These are phyloP conservation scores for Saguinus imperator DNA, from an alignment of 2,113 vertebrate species.

Conservation along the genomic window DNA sequence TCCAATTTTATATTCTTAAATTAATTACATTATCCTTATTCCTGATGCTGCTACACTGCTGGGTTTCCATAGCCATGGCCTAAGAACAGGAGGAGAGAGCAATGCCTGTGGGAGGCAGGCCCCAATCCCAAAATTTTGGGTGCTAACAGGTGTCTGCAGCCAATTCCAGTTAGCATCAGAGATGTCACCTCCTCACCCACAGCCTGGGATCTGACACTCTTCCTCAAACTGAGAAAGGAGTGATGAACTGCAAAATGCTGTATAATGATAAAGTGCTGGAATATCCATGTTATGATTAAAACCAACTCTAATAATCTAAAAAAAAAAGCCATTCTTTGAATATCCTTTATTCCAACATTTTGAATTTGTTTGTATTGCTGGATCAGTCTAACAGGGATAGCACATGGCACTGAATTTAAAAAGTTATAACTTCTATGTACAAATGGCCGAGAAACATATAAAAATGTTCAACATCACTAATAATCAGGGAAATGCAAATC, in stretches of 20 bases:
- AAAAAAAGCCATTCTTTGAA: conserved; percentile 91
- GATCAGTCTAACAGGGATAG: conserved; percentile 88
- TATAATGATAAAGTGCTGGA: not conserved
- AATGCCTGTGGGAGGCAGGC: not conserved
- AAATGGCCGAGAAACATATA: no score
- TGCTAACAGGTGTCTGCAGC: not conserved
- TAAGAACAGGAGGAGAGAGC: not conserved
- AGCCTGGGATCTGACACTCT: not conserved
- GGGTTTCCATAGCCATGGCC: not conserved
- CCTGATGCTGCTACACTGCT: not conserved
- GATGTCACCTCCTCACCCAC: not conserved
- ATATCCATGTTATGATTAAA: not conserved
- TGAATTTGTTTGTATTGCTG: conserved; percentile 89
- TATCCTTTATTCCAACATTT: conserved; percentile 91
- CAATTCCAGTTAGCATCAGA: not conserved
- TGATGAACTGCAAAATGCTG: not conserved
- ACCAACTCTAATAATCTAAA: not conserved
- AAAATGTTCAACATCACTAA: no score
- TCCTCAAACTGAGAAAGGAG: not conserved
- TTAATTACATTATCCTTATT: not conserved
- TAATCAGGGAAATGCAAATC: no score
- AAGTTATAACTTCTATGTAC: conserved; percentile 79
- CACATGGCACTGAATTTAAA: conserved; percentile 94
- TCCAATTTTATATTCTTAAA: not conserved
- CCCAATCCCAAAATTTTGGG: not conserved